phyloP scores from a whole-genome alignment of 1,140 invertebrate genomes.

The Drosophila cardini region DNA sequence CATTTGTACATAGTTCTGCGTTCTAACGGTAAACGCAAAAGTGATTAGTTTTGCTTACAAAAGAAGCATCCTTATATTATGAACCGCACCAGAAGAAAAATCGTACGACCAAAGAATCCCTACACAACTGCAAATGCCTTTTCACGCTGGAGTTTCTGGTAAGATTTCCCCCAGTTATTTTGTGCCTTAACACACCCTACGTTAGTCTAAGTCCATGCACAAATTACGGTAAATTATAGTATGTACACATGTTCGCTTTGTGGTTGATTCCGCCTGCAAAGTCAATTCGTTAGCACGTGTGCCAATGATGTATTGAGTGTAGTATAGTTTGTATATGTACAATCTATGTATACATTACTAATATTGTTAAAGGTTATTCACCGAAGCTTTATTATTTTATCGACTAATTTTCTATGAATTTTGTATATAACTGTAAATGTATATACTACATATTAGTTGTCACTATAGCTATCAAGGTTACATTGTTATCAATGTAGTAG shows the following conservation, averaged over 20 bases:
- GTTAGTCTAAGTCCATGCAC: conserved; percentile 21
- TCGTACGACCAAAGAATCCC: conserved; percentile 78
- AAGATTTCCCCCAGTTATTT: conserved; percentile 34
- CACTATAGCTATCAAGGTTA: conserved; percentile 46
- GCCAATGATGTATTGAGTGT: conserved; percentile 30
- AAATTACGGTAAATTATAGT: conserved; percentile 58
- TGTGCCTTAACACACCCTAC: not conserved
- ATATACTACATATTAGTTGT: conserved; percentile 49
- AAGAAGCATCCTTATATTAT: conserved; percentile 47
- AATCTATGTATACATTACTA: conserved; percentile 6
- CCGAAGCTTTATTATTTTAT: conserved; percentile 18
- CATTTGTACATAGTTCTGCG: conserved; percentile 31
- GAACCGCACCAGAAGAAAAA: conserved; percentile 80
- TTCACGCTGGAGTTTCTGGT: conserved; percentile 82
- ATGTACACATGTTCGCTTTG: not conserved
- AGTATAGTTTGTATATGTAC: conserved; percentile 8
- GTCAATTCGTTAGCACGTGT: conserved; percentile 60
- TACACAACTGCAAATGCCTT: conserved; percentile 72
- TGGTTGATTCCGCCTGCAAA: not conserved
- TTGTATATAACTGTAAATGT: conserved; percentile 10
- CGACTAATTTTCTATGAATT: conserved; percentile 8
- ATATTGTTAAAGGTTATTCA: conserved; percentile 31
- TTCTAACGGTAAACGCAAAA: conserved; percentile 55
- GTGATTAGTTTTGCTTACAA: conserved; percentile 32
- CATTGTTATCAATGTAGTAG: conserved; percentile 38